Percentiles rank a stretch among this genome's conserved stretches.
Conservation (phyloP, 2,888 invertebrate genomes). For the Leucania comma region DNA sequence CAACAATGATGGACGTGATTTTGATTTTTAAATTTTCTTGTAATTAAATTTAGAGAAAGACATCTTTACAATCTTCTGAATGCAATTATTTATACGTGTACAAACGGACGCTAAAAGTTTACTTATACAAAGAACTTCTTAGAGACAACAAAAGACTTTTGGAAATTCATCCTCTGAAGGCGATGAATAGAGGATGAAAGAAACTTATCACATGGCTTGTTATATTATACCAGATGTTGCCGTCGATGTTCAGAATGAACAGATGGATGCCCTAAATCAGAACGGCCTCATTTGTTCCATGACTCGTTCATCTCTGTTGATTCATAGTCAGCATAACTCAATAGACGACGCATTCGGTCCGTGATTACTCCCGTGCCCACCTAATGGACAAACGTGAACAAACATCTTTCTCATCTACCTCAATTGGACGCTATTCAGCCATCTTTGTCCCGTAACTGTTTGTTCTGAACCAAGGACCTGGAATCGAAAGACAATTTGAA, state of each 20-base stretch:
- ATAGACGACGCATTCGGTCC: slow-evolving; percentile 20
- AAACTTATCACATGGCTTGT: background rate
- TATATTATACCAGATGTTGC: background rate
- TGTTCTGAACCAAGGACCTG: slow-evolving; percentile 24
- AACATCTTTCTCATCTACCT: slow-evolving; percentile 45
- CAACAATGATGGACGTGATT: slow-evolving; percentile 12
- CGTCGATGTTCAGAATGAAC: background rate
- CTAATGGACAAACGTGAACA: slow-evolving; percentile 40
- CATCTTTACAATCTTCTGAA: too few species aligned
- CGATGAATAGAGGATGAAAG: too few species aligned
- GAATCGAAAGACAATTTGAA: slow-evolving; percentile 25
- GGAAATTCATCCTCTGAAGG: too few species aligned
- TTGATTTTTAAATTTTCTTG: too few species aligned
- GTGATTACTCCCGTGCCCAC: slow-evolving; percentile 32
- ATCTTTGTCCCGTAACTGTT: slow-evolving; percentile 37
- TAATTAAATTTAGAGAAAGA: too few species aligned
- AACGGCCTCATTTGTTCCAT: background rate
- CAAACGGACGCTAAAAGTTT: too few species aligned
- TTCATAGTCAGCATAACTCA: slow-evolving; percentile 36
- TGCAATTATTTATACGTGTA: too few species aligned
- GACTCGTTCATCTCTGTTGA: slow-evolving; percentile 19
- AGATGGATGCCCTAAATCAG: background rate
- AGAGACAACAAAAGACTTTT: too few species aligned
- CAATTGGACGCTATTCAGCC: slow-evolving; percentile 30
- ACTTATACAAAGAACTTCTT: too few species aligned